phyloP scores from a whole-genome alignment of 2,888 invertebrate genomes.

The Rhagium mordax region DNA sequence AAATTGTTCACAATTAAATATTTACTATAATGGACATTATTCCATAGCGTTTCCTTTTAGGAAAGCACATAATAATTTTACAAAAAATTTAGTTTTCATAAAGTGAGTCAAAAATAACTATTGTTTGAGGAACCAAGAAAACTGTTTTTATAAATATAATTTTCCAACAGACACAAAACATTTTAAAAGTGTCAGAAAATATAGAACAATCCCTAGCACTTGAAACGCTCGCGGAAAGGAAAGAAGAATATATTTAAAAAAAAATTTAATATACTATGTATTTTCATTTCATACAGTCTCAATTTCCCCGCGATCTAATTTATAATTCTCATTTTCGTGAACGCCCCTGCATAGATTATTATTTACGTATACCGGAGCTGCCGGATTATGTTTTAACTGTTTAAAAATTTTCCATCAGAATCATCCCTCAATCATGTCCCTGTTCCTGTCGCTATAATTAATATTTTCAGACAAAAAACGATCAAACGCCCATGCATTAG shows the following conservation, averaged over 20 bases:
- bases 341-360: neutral
- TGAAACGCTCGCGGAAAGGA: too few relatives aligned
- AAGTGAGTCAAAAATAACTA: too few relatives aligned
- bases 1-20: neutral
- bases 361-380: neutral
- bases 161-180: too few relatives aligned
- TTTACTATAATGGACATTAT: neutral
- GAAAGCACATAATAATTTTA: too few relatives aligned
- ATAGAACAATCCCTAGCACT: too few relatives aligned
- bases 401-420: neutral
- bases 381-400: neutral
- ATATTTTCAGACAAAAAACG: neutral
- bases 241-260: too few relatives aligned
- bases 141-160: too few relatives aligned
- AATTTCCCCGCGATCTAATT: neutral
- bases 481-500: conserved; percentile 1
- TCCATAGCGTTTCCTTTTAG: neutral
- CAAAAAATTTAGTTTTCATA: too few relatives aligned
- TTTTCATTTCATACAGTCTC: too few relatives aligned
- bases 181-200: too few relatives aligned
- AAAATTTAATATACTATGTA: too few relatives aligned
- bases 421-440: neutral
- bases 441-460: neutral
- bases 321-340: neutral
- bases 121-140: too few relatives aligned